A percentile compares a stretch with the other conserved stretches of the same genome.
These are phyloP conservation scores for Drosophila sechellia DNA, from an alignment of 1,140 invertebrate genomes.

Conservation along the genomic window DNA sequence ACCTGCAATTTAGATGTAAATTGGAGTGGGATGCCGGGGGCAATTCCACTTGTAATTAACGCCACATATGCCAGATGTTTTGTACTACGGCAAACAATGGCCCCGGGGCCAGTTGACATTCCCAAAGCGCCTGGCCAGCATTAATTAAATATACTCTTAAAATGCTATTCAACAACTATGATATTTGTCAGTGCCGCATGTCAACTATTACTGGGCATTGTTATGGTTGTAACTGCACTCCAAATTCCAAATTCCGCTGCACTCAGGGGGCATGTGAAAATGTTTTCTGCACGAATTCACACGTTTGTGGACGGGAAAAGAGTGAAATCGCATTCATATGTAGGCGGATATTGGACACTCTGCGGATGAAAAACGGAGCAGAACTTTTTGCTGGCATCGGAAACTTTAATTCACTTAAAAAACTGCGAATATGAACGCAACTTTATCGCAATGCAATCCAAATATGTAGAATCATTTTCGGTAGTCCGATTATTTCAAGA, in stretches of 20 bases:
- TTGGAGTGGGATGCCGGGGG: slow-evolving; percentile 15
- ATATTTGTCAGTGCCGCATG: slow-evolving; percentile 49
- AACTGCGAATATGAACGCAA: no score
- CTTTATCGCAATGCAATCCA: no score
- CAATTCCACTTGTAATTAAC: slow-evolving; percentile 49
- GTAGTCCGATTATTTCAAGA: background rate
- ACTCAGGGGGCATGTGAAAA: slow-evolving; percentile 37
- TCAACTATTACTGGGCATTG: slow-evolving; percentile 30
- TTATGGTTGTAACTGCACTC: slow-evolving; percentile 34
- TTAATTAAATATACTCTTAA: slow-evolving; percentile 59
- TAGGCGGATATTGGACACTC: slow-evolving; percentile 29
- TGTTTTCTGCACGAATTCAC: slow-evolving; percentile 21
- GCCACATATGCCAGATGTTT: slow-evolving; percentile 38
- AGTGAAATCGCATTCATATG: background rate
- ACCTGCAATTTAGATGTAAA: slow-evolving; percentile 46
- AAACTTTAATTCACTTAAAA: background rate
- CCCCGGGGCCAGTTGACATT: slow-evolving; percentile 9
- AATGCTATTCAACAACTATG: slow-evolving; percentile 62
- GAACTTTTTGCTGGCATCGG: background rate
- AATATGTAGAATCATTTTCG: no score
- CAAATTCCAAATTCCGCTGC: slow-evolving; percentile 29
- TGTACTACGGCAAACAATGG: slow-evolving; percentile 25
- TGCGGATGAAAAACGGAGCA: background rate
- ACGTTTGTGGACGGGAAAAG: slow-evolving; percentile 16
- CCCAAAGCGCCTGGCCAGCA: slow-evolving; percentile 24